These are phyloP conservation scores for Rhodophaea formosa DNA, from an alignment of 2,888 invertebrate genomes.

Conservation along the genomic window DNA sequence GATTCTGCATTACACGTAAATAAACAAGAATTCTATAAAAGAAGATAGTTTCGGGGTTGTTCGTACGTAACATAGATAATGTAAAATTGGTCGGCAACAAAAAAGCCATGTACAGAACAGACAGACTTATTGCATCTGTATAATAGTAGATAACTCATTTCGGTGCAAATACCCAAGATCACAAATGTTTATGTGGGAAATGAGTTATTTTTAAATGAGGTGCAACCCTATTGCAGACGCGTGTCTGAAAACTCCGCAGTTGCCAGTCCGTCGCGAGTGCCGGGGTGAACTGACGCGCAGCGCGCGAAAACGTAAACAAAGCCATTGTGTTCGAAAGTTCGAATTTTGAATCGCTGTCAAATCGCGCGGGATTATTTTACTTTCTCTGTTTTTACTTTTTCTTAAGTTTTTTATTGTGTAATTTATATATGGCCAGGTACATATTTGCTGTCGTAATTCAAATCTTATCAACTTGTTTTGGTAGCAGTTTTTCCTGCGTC, in stretches of 20 bases:
- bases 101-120: too few species aligned
- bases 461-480: not conserved
- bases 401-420: not conserved
- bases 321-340: constrained; percentile 31
- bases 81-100: too few species aligned
- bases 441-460: not conserved
- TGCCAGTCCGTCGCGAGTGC: constrained; percentile 38
- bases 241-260: constrained; percentile 31
- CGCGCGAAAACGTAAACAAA: constrained; percentile 41
- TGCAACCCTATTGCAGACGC: constrained; percentile 28
- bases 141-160: not conserved
- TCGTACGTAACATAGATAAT: too few species aligned
- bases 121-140: too few species aligned
- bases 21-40: too few species aligned
- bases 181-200: constrained; percentile 8
- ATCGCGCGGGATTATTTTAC: not conserved
- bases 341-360: constrained; percentile 13
- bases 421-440: not conserved
- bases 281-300: constrained; percentile 31
- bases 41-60: too few species aligned
- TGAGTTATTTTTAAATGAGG: constrained; percentile 18
- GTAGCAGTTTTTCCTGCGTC: not conserved
- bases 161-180: not conserved
- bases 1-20: too few species aligned
- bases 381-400: constrained; percentile 3